Base-by-base conservation (phyloP, 2,888 invertebrate species). In the Macrophya annulata region DNA sequence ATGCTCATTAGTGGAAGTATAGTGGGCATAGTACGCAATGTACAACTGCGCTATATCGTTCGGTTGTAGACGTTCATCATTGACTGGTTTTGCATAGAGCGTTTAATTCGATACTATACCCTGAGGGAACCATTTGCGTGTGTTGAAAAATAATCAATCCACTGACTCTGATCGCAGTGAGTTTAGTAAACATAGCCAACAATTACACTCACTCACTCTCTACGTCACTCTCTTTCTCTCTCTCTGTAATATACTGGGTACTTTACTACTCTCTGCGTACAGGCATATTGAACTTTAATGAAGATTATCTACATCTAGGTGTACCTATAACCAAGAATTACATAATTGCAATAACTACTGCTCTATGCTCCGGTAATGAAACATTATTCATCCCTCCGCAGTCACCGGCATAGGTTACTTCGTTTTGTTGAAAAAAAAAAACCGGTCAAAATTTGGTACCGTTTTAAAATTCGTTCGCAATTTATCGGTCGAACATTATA, bases 141-240 rank as follows among this genome's bases (percentile, higher is more conserved):
- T 59, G 17, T 40, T 40, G 25, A 55, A 79, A 79, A 59, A 15
- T 79, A 79, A 79, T 79, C 79, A 79, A 79, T 79, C 8, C 37
- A 17, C 55, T 62, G 21, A 40, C 0, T 10, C 59, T 21, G 37
- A 59, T 40, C 40, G 25, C 62, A 15, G 10, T 62, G 40, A 43
- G 59, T 59, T 81, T 21, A 25, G 31, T 31, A 2, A 45, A 25
- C 25, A 43, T 76, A 25, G 51, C 21, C 6, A 45, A 76, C 25
- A 31, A 76, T 76, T 79, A 79, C 59, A 31, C 31, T 31, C 31
- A 31, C 31, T 31, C 31, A 31, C 31, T 31, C 31, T 31, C 31
- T 31, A 31, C 31, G 31, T 31, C 31, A 2, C 31, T 31, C 31
- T 31, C 31, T 31, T 3, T 31, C 31, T 31, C 31, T 31, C 31